phyloP scores from a whole-genome alignment of 2,797 vertebrate species.

The Enteromius radiatus region DNA sequence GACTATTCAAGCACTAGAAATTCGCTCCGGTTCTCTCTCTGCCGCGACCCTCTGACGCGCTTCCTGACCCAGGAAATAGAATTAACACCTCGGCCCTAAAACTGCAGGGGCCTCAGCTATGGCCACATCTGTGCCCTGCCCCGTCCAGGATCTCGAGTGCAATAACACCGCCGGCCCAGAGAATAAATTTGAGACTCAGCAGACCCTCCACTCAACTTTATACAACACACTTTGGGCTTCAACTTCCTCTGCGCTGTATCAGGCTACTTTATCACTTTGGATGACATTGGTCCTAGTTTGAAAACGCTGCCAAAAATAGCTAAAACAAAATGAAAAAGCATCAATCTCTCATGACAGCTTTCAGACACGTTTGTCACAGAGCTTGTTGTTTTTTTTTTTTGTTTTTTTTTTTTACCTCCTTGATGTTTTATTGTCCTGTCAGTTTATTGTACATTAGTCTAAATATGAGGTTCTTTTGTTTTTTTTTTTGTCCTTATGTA shows the following conservation, averaged over 20 bases:
- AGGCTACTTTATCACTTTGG: conserved; percentile 54
- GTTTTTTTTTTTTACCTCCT: background rate
- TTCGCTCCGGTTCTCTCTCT: conserved; percentile 69
- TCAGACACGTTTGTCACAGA: conserved; percentile 18
- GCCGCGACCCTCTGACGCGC: conserved; percentile 72
- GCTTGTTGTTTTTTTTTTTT: background rate
- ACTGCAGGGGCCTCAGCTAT: conserved; percentile 61
- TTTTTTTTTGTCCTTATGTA: background rate
- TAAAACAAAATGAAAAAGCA: conserved; percentile 60
- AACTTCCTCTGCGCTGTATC: conserved; percentile 41
- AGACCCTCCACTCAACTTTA: conserved; percentile 53
- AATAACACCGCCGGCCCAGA: conserved; percentile 47
- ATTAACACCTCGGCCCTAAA: conserved; percentile 78
- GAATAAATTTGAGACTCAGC: conserved; percentile 57
- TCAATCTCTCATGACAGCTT: conserved; percentile 48
- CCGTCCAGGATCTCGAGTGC: conserved; percentile 52
- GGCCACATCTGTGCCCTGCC: conserved; percentile 71
- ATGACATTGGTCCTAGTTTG: conserved; percentile 55
- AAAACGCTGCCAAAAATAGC: conserved; percentile 50
- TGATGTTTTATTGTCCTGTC: conserved; percentile 33
- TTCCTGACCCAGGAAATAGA: conserved; percentile 84
- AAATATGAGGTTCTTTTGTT: background rate
- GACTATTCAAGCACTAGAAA: conserved; percentile 60
- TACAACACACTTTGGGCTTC: conserved; percentile 54
- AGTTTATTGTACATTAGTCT: background rate